Evolutionary conservation across 2,888 invertebrate species (phyloP).

Genomic region (Drosophila nr. perissopoda): DNA sequence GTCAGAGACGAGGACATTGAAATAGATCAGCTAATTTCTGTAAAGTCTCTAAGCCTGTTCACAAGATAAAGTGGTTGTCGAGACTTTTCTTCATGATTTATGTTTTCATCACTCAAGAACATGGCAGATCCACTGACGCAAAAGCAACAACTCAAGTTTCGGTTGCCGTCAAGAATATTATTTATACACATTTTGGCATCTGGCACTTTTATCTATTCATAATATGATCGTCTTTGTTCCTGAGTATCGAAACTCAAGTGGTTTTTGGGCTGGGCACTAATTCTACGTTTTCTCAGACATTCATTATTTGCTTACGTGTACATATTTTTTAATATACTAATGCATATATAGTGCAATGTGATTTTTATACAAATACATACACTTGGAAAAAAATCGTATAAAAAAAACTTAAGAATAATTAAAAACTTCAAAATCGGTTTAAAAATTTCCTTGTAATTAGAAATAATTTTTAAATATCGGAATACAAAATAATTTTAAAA

Average conservation of each 20-base stretch:
- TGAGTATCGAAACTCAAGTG: constrained; percentile 46
- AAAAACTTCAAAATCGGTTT: not conserved
- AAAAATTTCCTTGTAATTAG: too few species aligned
- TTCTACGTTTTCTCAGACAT: constrained; percentile 19
- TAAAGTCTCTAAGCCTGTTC: not conserved
- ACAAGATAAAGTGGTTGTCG: constrained; percentile 25
- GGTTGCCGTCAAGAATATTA: constrained; percentile 43
- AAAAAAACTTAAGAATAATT: not conserved
- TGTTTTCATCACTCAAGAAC: constrained; percentile 19
- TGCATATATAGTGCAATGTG: constrained; percentile 38
- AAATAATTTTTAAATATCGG: not conserved
- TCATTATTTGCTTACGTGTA: constrained; percentile 16
- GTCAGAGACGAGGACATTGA: not conserved
- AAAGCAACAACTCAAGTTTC: constrained; percentile 45
- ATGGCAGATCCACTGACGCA: constrained; percentile 27
- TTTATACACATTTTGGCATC: constrained; percentile 39
- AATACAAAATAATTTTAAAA: not conserved
- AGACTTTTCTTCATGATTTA: constrained; percentile 24
- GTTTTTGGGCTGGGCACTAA: constrained; percentile 19
- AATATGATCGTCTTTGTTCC: constrained; percentile 44
- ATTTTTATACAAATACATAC: constrained; percentile 2
- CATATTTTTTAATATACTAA: constrained; percentile 4
- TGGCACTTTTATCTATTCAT: constrained; percentile 57
- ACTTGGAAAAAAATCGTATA: not conserved
- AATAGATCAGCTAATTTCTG: not conserved